Conservation (phyloP, 1,140 invertebrate genomes). For the Drosophila nannoptera region DNA sequence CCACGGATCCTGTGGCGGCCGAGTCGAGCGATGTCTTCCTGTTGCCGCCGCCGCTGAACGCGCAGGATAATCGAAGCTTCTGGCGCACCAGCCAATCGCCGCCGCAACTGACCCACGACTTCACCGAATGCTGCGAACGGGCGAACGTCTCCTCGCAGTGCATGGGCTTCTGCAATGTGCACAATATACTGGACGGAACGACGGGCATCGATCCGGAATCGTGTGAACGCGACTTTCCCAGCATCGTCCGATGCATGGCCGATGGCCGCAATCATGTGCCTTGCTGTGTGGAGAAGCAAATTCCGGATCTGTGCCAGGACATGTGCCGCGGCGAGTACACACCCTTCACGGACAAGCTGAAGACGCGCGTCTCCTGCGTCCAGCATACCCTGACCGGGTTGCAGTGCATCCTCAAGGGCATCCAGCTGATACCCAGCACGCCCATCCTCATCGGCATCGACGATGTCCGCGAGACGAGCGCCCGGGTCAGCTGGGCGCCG, state of each 20-base stretch:
- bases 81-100: conserved; percentile 62
- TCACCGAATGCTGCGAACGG: conserved; percentile 86
- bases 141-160: conserved; percentile 85
- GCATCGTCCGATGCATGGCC: conserved; percentile 87
- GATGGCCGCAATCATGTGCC: conserved; percentile 91
- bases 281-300: conserved; percentile 88
- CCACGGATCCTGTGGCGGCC: conserved; percentile 66
- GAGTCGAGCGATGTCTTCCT: conserved; percentile 80
- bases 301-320: conserved; percentile 90
- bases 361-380: conserved; percentile 90
- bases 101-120: conserved; percentile 83
- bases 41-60: conserved; percentile 75
- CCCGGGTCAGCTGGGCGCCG: conserved; percentile 85
- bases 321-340: conserved; percentile 91
- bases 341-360: conserved; percentile 89
- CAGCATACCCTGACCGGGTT: conserved; percentile 89
- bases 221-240: conserved; percentile 87
- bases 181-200: conserved; percentile 88
- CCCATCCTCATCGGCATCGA: conserved; percentile 86
- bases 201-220: conserved; percentile 88
- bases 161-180: conserved; percentile 89
- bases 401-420: conserved; percentile 89
- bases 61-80: conserved; percentile 77
- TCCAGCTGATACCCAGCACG: conserved; percentile 87
- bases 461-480: conserved; percentile 84